Evolutionary conservation across 64 coral and sea anemone genomes (phyloP), one percentile per base, ranked within the genome.

Genomic region (Anthopleura sola): DNA sequence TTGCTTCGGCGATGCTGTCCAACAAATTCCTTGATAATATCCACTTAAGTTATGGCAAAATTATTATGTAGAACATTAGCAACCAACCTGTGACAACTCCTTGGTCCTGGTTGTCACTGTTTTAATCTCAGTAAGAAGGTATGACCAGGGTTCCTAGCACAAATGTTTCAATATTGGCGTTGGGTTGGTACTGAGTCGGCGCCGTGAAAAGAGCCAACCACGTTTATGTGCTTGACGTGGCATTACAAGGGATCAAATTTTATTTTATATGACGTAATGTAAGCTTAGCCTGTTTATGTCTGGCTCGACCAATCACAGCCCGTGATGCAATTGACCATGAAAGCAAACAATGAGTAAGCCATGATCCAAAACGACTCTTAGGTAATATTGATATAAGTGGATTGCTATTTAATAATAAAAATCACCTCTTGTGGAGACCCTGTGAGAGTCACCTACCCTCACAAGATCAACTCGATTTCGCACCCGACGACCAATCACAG

Each of bases 401-500:
- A 97, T 92, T 77, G 94, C 94, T 97, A 97, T 97, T 97, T 97
- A 97, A 97, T 97, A 97, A 97, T 97, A 97, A 97, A 97, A 93
- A 97, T 79, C 85, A 83, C 85, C 78, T 89, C 88, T 78, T 49
- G 78, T 92, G 84, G 86, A 85, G 82, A 54, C 82, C 82, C n/a
- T 13, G 24, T 79, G 36, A 38, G 31, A 44, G 76, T 79, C 76
- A 79, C 76, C 76, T 79, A 38, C 76, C 48, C 84, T 86, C 85
- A 84, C 85, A 89, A 68, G 31, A 83, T 87, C 87, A 68, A 92
- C 46, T 82, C 80, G 62, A 75, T 51, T 56, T 78, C 87, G 79
- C 44, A 81, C 36, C 23, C 23, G 36, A 16, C 53, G 36, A 83
- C 94, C 94, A 97, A 97, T 97, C 87, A 90, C 26, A 60, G 28